These are phyloP conservation scores for Urocitellus parryii DNA, from an alignment of 2,113 vertebrate genomes.

Conservation along the genomic window DNA sequence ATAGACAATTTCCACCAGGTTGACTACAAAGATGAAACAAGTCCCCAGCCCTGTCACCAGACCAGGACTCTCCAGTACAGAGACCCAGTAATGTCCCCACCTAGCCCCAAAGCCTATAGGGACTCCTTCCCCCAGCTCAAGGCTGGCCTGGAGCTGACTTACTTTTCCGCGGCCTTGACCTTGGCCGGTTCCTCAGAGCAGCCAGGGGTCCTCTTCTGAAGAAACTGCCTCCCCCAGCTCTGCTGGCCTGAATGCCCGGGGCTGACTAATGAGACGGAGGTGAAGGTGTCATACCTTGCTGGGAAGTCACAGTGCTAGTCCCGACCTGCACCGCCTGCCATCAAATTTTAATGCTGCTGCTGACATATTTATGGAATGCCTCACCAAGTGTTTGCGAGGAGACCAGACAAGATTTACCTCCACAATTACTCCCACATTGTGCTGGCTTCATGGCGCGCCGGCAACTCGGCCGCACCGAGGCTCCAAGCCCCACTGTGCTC, in stretches of 20 bases:
- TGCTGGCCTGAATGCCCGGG: conserved; percentile 64
- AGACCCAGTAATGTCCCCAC: not conserved
- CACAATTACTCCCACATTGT: conserved; percentile 82
- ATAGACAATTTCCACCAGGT: not conserved
- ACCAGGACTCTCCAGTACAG: not conserved
- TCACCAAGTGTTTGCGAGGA: conserved; percentile 82
- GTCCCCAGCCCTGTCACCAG: not conserved
- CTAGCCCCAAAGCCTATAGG: not conserved
- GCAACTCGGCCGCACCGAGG: conserved; percentile 60
- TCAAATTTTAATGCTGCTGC: conserved; percentile 91
- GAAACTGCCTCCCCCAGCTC: conserved; percentile 11
- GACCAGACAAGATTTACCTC: conserved; percentile 88
- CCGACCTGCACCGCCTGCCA: conserved; percentile 88
- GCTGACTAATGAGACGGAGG: conserved; percentile 88
- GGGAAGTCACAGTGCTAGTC: conserved; percentile 88
- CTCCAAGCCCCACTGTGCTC: not conserved
- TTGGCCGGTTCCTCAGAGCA: conserved; percentile 60
- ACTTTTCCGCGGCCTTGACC: conserved; percentile 47
- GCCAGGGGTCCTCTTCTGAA: conserved; percentile 48
- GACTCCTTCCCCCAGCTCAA: not conserved
- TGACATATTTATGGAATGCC: conserved; percentile 89
- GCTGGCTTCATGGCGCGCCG: conserved; percentile 73
- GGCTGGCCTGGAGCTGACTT: not conserved
- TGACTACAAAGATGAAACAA: not conserved
- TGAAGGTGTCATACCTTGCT: conserved; percentile 89